Evolutionary conservation across 2,888 invertebrate genomes (phyloP).

Genomic region (Drosophila suboccidentalis): DNA sequence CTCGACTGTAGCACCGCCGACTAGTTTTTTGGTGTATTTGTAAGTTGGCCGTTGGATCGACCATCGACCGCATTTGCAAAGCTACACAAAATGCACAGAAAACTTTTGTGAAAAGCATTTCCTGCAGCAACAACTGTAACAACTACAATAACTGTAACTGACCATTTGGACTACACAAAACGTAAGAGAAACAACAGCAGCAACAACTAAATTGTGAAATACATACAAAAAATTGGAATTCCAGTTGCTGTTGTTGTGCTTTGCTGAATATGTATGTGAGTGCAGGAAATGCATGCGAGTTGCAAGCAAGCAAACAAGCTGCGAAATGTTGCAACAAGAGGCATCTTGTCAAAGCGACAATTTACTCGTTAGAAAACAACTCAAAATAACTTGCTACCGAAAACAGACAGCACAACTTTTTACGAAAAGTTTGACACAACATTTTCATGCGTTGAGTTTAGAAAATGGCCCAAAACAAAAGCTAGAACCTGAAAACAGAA

Average conservation of each 20-base stretch:
- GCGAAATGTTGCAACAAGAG: slow-evolving; percentile 39
- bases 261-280: slow-evolving; percentile 14
- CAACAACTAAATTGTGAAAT: slow-evolving; percentile 12
- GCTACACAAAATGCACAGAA: slow-evolving; percentile 36
- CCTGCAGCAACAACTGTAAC: slow-evolving; percentile 19
- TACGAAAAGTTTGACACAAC: slow-evolving; percentile 32
- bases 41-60: slow-evolving; percentile 1
- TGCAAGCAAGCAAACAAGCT: slow-evolving; percentile 37
- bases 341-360: slow-evolving; percentile 75
- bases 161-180: slow-evolving; percentile 23
- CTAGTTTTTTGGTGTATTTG: too few species aligned
- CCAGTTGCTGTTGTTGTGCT: slow-evolving; percentile 10
- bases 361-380: slow-evolving; percentile 66
- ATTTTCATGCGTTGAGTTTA: slow-evolving; percentile 40
- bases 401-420: slow-evolving; percentile 25
- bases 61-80: slow-evolving; percentile 43
- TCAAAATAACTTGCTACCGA: slow-evolving; percentile 16
- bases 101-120: slow-evolving; percentile 47
- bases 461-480: slow-evolving; percentile 21
- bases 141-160: slow-evolving; percentile 20
- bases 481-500: slow-evolving; percentile 1
- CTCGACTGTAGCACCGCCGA: too few species aligned
- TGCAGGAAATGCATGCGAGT: slow-evolving; percentile 22
- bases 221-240: slow-evolving; percentile 16
- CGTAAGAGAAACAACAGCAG: slow-evolving; percentile 1